A percentile compares a stretch with the other conserved stretches of the same genome.
Evolutionary conservation across 2,888 invertebrate genomes (phyloP).

Genomic region (Periphyllus acericola): DNA sequence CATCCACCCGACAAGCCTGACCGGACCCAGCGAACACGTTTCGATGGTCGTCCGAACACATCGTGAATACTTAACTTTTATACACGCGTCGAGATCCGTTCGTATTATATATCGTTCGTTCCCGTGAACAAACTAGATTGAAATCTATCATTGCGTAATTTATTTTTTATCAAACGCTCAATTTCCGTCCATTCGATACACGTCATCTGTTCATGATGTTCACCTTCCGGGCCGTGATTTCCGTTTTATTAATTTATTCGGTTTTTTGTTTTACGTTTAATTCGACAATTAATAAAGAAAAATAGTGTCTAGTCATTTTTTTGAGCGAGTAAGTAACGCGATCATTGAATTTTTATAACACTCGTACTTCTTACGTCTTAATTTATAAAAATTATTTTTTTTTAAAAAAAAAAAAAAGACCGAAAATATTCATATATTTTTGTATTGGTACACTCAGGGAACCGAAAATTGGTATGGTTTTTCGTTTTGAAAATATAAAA

Average conservation of each 20-base stretch:
- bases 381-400: neutral
- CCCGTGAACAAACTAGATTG: too few relatives aligned
- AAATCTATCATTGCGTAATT: too few relatives aligned
- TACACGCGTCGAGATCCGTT: too few relatives aligned
- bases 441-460: slow-evolving; percentile 56
- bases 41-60: too few relatives aligned
- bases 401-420: neutral
- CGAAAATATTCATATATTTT: slow-evolving; percentile 41
- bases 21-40: too few relatives aligned
- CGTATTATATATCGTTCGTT: too few relatives aligned
- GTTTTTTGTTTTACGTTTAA: neutral
- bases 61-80: too few relatives aligned
- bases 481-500: neutral
- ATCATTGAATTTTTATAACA: slow-evolving; percentile 5
- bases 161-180: slow-evolving; percentile 46
- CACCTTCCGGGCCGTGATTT: slow-evolving; percentile 27
- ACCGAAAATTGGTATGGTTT: slow-evolving; percentile 20
- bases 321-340: slow-evolving; percentile 1
- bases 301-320: slow-evolving; percentile 54
- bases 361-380: neutral
- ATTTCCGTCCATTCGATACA: slow-evolving; percentile 51
- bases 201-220: neutral
- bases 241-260: neutral
- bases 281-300: slow-evolving; percentile 16
- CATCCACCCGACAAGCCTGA: too few relatives aligned